These are phyloP conservation scores for Drosophila ogumai DNA, from an alignment of 1,140 invertebrate species.

Conservation along the genomic window DNA sequence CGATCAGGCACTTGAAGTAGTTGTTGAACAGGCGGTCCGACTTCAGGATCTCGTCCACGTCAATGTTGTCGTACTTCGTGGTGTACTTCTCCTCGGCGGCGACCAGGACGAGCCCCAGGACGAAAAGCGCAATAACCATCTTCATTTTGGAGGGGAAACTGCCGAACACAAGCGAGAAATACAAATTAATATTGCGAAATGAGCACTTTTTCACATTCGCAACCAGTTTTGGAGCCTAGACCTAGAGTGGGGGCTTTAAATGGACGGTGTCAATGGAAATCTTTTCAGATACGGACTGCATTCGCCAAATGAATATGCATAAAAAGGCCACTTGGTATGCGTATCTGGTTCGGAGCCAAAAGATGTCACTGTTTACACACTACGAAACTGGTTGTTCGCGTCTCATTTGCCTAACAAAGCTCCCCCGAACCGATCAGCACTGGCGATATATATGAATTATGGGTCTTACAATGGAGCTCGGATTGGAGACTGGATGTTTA, in stretches of 20 bases:
- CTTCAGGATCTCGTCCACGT: constrained; percentile 89
- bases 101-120: constrained; percentile 84
- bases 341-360: constrained; percentile 21
- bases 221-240: constrained; percentile 35
- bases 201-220: constrained; percentile 37
- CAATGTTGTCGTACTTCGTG: constrained; percentile 90
- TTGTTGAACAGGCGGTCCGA: constrained; percentile 88
- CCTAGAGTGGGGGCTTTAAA: constrained; percentile 18
- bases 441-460: constrained; percentile 20
- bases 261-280: constrained; percentile 27
- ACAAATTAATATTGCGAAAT: constrained; percentile 5
- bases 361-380: constrained; percentile 46
- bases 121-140: constrained; percentile 43
- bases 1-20: constrained; percentile 89
- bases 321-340: constrained; percentile 37
- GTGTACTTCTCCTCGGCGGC: constrained; percentile 87
- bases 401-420: constrained; percentile 32
- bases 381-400: constrained; percentile 36
- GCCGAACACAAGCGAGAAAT: constrained; percentile 5
- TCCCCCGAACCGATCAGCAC: constrained; percentile 4
- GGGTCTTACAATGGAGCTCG: constrained; percentile 55
- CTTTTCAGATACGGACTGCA: constrained; percentile 30
- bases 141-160: constrained; percentile 53
- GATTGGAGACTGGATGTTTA: constrained; percentile 53
- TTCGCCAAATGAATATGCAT: constrained; percentile 34